A percentile compares a stretch with the other conserved stretches of the same genome.
phyloP scores from a whole-genome alignment of 2,113 vertebrate genomes.

The Tautogolabrus adspersus region DNA sequence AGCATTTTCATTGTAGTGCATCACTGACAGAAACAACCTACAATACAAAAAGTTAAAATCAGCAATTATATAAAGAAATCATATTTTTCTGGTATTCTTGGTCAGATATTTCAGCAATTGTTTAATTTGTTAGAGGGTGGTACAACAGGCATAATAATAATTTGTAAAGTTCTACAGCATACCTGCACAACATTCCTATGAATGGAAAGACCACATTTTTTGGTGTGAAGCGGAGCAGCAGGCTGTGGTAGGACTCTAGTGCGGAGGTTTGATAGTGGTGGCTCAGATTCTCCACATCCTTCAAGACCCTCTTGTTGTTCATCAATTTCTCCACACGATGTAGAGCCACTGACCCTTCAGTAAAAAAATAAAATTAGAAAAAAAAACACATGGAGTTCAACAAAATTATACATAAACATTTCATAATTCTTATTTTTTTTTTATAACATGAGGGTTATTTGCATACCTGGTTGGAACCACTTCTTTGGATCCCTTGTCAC shows the following conservation, averaged over 20 bases:
- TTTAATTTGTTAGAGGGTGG: too few species aligned
- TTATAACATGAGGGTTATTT: background rate
- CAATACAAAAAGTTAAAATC: too few species aligned
- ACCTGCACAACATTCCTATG: too few species aligned
- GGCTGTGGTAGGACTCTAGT: background rate
- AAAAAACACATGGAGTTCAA: too few species aligned
- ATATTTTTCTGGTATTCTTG: too few species aligned
- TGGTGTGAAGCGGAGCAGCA: background rate
- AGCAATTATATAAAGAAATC: background rate
- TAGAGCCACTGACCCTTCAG: background rate
- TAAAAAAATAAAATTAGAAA: background rate
- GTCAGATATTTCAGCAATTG: too few species aligned
- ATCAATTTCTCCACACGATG: background rate
- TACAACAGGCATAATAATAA: too few species aligned
- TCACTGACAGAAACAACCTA: too few species aligned
- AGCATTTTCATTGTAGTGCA: too few species aligned
- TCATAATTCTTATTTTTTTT: background rate
- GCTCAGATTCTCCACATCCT: background rate
- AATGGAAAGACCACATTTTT: background rate
- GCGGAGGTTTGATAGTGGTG: background rate
- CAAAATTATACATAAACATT: background rate
- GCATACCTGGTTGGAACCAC: background rate
- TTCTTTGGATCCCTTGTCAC: background rate
- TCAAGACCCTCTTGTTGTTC: background rate
- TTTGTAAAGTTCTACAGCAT: too few species aligned